Base-by-base conservation (phyloP, 1,140 invertebrate genomes). In the Plodia interpunctella region DNA sequence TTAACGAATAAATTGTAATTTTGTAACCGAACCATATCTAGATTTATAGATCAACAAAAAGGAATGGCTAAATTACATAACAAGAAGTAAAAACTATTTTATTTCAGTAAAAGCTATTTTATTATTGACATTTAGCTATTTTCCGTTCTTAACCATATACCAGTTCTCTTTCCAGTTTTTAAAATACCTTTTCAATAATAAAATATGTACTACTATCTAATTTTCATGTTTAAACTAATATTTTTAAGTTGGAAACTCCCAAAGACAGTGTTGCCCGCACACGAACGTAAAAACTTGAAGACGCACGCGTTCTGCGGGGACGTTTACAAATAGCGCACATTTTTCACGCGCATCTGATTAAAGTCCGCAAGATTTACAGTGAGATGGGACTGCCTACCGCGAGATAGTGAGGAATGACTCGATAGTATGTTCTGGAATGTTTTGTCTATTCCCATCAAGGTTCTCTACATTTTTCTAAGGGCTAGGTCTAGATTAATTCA, bases 281-380 rank as follows among this genome's bases (percentile, higher is more conserved):
- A 6, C 10, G 5, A 28, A 13, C 19, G 21, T 53, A 60, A 60
- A 60, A 60, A 59, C 51, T 53, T 50, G 51, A 53, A 53, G 51
- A 53, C 35, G 59, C 62, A 57, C 63, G 61, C 65, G 61, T 66
- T 70, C 61, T 57, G 59, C 17, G 55, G 66, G 44, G 66, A 69
- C 68, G 53, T 73, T 67, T 61, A 76, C 74, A 74, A 71, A 76
- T 76, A 20, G 66, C 54, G 20, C 20, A 61, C 60, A 76, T 76
- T 70, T 68, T 65, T 74, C 68, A 68, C 61, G 71, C 74, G 66
- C 71, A 71, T 76, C 71, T 73, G 71, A 76, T 76, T 73, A 71
- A 76, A 76, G 66, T 74, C 70, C 44, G 59, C 55, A 62, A 63
- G 71, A 66, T 68, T 55, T 64, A 59, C 61, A 61, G 63, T 63